A percentile compares a stretch with the other conserved stretches of the same genome.
phyloP scores from a whole-genome alignment of 2,888 invertebrate species.

The Lysandra coridon region DNA sequence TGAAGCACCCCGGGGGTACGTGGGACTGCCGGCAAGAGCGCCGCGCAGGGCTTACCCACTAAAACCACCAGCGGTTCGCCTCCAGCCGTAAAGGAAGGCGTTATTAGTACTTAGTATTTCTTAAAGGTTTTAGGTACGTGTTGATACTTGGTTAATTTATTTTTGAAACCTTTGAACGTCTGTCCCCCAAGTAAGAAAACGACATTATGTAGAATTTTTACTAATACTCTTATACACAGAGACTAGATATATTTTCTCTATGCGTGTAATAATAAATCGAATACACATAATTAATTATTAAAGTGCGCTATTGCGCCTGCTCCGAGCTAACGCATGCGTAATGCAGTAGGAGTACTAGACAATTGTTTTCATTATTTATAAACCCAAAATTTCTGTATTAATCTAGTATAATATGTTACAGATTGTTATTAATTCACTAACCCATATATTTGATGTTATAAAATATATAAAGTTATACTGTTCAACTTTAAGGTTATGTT shows the following conservation, averaged over 20 bases:
- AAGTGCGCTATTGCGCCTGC: constrained; percentile 22
- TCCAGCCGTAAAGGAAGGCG: too few relatives aligned
- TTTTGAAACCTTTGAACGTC: neutral
- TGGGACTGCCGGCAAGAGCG: too few relatives aligned
- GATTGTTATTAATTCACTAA: neutral
- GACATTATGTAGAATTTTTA: neutral
- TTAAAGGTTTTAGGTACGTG: too few relatives aligned
- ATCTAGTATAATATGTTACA: neutral
- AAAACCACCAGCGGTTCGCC: too few relatives aligned
- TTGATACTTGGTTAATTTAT: too few relatives aligned
- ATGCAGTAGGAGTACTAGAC: neutral
- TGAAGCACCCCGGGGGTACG: too few relatives aligned
- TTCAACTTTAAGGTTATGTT: constrained; percentile 6
- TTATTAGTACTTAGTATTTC: too few relatives aligned
- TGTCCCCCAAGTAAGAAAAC: neutral
- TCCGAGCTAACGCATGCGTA: constrained; percentile 24
- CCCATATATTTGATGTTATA: neutral
- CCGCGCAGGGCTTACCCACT: too few relatives aligned
- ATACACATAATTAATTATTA: constrained; percentile 20
- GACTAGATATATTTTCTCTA: neutral
- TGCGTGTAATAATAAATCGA: neutral
- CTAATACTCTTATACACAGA: neutral
- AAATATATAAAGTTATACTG: neutral
- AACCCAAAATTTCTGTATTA: constrained; percentile 16
- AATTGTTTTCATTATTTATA: constrained; percentile 31